Conservation (phyloP, 1,140 invertebrate genomes). For the Ceratosolen fusciceps region DNA sequence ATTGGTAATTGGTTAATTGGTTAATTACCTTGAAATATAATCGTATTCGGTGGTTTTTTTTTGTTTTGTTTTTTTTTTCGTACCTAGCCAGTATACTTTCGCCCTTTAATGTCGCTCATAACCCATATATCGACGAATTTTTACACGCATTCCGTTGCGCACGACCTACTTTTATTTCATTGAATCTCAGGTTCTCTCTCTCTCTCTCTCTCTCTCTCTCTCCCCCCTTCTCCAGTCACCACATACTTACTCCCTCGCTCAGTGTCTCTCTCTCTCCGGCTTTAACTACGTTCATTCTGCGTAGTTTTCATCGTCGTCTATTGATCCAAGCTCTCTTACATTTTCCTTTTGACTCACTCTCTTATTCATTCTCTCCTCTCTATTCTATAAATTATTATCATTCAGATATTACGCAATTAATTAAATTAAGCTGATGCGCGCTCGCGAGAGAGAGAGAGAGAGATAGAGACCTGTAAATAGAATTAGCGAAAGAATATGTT, state of each 20-base stretch:
- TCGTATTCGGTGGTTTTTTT: too few relatives aligned
- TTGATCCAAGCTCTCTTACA: conserved; percentile 5
- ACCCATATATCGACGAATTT: conserved; percentile 4
- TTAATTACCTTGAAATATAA: too few relatives aligned
- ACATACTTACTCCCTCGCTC: too few relatives aligned
- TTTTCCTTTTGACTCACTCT: background rate
- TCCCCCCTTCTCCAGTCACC: background rate
- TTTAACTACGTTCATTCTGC: background rate
- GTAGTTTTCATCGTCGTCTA: conserved; percentile 7
- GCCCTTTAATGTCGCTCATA: background rate
- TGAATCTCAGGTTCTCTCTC: background rate
- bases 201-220: background rate
- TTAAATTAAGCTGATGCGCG: too few relatives aligned
- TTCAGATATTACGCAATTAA: too few relatives aligned
- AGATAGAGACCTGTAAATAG: background rate
- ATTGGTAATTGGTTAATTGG: too few relatives aligned
- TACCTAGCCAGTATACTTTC: background rate
- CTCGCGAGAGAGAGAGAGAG: background rate
- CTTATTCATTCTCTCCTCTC: background rate
- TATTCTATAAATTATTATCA: conserved; percentile 3
- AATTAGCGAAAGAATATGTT: background rate
- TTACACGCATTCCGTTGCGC: background rate
- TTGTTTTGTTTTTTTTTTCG: background rate
- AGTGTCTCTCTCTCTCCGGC: background rate
- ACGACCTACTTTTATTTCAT: conserved; percentile 45